These are phyloP conservation scores for Amblyjoppa proteus DNA, from an alignment of 2,888 invertebrate species.

Conservation along the genomic window DNA sequence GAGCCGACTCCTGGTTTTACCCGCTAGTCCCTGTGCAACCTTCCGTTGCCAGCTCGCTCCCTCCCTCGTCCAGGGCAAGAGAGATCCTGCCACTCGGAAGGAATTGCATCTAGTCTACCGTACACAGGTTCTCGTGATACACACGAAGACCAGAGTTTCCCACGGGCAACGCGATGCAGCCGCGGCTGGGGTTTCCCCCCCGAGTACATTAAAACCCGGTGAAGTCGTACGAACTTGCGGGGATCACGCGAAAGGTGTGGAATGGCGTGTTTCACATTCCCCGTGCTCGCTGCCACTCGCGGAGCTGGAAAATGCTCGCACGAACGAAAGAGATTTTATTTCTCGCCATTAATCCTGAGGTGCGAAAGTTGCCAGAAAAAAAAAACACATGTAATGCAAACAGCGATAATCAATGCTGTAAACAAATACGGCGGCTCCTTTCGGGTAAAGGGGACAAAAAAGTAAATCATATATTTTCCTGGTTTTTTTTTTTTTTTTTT, in stretches of 20 bases:
- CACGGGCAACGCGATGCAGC: neutral
- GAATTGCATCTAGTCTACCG: constrained; percentile 40
- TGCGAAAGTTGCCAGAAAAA: too few relatives aligned
- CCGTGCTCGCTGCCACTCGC: constrained; percentile 18
- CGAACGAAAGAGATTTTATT: constrained; percentile 22
- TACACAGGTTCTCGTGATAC: constrained; percentile 7
- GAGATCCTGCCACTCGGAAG: constrained; percentile 34
- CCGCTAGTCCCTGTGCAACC: constrained; percentile 29
- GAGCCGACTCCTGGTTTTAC: constrained; percentile 43
- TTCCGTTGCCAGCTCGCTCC: constrained; percentile 4
- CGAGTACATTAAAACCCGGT: constrained; percentile 61
- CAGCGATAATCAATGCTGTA: too few relatives aligned
- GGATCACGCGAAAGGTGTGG: constrained; percentile 62
- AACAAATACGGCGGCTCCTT: neutral
- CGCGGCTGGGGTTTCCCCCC: constrained; percentile 38
- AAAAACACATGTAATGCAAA: too few relatives aligned
- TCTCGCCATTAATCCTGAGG: neutral
- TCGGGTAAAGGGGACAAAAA: neutral
- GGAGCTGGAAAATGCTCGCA: constrained; percentile 1
- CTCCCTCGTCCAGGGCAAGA: constrained; percentile 7
- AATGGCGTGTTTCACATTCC: constrained; percentile 29
- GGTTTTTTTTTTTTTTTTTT: neutral
- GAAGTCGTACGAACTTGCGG: constrained; percentile 37
- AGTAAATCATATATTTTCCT: neutral
- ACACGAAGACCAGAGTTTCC: constrained; percentile 27